phyloP scores from a whole-genome alignment of 2,888 invertebrate species.

The Rhamphomyia laevipes region DNA sequence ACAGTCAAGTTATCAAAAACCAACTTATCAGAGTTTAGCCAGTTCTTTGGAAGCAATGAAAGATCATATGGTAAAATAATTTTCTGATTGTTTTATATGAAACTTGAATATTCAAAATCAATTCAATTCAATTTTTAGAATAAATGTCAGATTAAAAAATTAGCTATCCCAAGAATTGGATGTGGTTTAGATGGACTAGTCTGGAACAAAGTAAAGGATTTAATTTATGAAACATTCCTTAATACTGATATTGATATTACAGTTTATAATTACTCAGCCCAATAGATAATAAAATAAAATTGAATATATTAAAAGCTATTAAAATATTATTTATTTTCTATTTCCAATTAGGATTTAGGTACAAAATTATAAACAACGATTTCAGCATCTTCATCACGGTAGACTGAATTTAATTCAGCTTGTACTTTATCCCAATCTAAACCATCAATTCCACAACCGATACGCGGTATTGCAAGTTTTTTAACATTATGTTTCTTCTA shows the following conservation, averaged over 20 bases:
- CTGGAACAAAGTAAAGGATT: conserved; percentile 44
- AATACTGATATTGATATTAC: conserved; percentile 37
- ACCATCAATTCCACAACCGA: conserved; percentile 55
- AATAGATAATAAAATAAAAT: not conserved
- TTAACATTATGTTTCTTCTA: conserved; percentile 37
- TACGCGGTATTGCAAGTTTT: conserved; percentile 48
- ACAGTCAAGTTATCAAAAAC: conserved; percentile 39
- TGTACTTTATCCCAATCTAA: conserved; percentile 49
- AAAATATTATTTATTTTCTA: not conserved
- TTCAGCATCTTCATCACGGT: conserved; percentile 38
- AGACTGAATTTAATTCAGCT: conserved; percentile 40
- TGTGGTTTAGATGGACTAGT: conserved; percentile 51
- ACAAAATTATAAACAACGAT: conserved; percentile 43
- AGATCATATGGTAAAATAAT: conserved; percentile 28
- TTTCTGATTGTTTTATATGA: not conserved
- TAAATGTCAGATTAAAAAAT: conserved; percentile 38
- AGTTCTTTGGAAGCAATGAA: conserved; percentile 33
- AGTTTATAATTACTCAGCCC: conserved; percentile 37
- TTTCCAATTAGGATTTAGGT: conserved; percentile 20
- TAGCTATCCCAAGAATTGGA: conserved; percentile 53
- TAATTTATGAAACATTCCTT: conserved; percentile 42
- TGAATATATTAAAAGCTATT: not conserved
- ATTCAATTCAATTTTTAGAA: conserved; percentile 19
- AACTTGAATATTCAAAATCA: not conserved
- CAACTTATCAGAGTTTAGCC: conserved; percentile 37